Base-by-base conservation (phyloP, 2,113 vertebrate species). In the Himantopus leucocephalus region DNA sequence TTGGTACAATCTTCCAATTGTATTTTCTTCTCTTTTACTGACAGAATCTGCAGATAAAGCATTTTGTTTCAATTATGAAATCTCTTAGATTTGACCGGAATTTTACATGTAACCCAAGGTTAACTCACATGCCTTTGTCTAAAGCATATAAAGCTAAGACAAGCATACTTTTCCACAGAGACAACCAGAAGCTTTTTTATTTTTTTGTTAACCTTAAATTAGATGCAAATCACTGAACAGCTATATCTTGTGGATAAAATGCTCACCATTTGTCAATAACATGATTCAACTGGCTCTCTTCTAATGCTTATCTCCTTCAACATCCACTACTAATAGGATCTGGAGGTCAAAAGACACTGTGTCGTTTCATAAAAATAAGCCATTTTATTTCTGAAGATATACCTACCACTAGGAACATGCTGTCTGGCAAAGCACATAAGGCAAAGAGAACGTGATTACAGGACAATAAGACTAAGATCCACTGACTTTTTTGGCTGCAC, bases 401-500 rank as follows among this genome's bases (percentile, higher is more conserved):
- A 75, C 13, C 39, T 35, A 43, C 63, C 34, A 29, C 52, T 19
- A 70, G 52, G 37, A 94, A 73, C 39, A 73, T 3, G 11, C 24
- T 93, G 14, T 41, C 55, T 77, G 75, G 53, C 43, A 64, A 85
- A 81, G 26, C 34, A 93, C 53, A 30, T 16, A 35, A 56, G 26
- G 45, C 50, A 93, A 89, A 81, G 34, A 68, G 22, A 62, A 85
- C 18, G 26, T 62, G 70, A 92, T 91, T 76, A 94, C 18, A 93
- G 55, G 22, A 88, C 43, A 92, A 80, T 66, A 41, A 96, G 64
- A 90, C 39, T 58, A 82, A 94, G 70, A 85, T 18, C 60, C 74
- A 98, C 97, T 95, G 52, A 99, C 99, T 98, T 98, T 99, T 96
- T 98, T 99, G 50, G 98, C 95, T 81, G 98, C 97, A 21, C 97